These are phyloP conservation scores for Rhopilema esculentum DNA, from an alignment of 30 jellyfish, hydroid and myxozoan species.

Conservation along the genomic window DNA sequence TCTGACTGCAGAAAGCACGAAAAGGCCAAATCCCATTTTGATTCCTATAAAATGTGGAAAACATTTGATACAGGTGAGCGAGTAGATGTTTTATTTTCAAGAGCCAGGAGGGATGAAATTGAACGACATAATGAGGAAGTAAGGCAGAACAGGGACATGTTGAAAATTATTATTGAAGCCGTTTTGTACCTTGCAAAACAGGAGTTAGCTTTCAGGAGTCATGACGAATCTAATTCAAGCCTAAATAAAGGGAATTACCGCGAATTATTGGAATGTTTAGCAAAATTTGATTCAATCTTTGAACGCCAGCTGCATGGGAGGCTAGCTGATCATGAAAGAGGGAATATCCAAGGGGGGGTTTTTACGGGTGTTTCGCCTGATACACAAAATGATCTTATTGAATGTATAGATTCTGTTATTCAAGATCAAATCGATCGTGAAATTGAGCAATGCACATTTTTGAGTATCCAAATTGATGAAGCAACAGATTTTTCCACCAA, in stretches of 20 bases:
- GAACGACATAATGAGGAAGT: constrained; percentile 59
- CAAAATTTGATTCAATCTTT: constrained; percentile 52
- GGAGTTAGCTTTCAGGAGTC: constrained; percentile 36
- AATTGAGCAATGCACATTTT: constrained; percentile 5
- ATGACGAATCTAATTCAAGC: constrained; percentile 35
- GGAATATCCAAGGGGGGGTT: neutral
- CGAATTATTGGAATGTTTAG: constrained; percentile 48
- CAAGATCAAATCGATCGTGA: constrained; percentile 38
- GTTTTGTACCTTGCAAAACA: constrained; percentile 33
- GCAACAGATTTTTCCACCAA: constrained; percentile 49
- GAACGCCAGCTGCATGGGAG: constrained; percentile 43
- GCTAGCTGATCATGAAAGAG: constrained; percentile 36
- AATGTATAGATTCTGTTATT: constrained; percentile 22
- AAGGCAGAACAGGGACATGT: constrained; percentile 51
- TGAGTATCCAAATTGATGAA: constrained; percentile 58
- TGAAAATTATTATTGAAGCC: constrained; percentile 2
- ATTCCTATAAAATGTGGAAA: constrained; percentile 16
- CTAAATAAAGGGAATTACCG: constrained; percentile 45
- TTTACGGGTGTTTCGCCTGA: constrained; percentile 64
- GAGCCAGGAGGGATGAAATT: constrained; percentile 50
- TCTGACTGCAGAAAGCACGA: constrained; percentile 52
- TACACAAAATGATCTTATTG: constrained; percentile 39
- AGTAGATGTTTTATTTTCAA: constrained; percentile 34
- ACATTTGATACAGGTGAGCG: constrained; percentile 25
- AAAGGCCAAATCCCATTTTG: constrained; percentile 40